Evolutionary conservation across 2,113 vertebrate genomes (phyloP).

Genomic region (Pongo pygmaeus): DNA sequence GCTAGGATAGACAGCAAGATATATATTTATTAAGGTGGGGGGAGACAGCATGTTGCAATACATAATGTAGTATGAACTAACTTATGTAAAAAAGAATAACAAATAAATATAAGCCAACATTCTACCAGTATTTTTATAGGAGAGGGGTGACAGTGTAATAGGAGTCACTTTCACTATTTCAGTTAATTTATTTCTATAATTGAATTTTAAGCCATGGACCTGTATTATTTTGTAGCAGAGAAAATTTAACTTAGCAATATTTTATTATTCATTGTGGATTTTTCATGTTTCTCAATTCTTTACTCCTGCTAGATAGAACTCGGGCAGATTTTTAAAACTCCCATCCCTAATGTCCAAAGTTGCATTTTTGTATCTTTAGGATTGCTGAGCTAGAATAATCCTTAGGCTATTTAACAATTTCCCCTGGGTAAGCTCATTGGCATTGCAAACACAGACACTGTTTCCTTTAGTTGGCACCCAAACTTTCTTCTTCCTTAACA

Average conservation of each 20-base stretch:
- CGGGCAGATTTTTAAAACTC: not conserved
- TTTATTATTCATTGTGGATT: not conserved
- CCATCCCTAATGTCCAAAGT: not conserved
- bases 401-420: conserved; percentile 29
- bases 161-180: not conserved
- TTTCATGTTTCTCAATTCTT: not conserved
- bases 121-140: not conserved
- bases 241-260: conserved; percentile 19
- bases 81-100: not conserved
- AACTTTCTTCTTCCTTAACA: conserved; percentile 45
- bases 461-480: conserved; percentile 56
- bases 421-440: not conserved
- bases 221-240: not conserved
- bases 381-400: not conserved
- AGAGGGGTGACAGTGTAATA: not conserved
- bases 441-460: conserved; percentile 47
- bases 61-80: not conserved
- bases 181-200: not conserved
- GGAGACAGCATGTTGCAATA: not conserved
- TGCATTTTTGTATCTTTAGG: not conserved
- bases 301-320: not conserved
- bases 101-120: not conserved
- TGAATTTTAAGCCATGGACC: not conserved
- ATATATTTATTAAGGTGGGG: not conserved
- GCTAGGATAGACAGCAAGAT: not conserved